Evolutionary conservation across 2,113 vertebrate genomes (phyloP).

Genomic region (Bos javanicus): DNA sequence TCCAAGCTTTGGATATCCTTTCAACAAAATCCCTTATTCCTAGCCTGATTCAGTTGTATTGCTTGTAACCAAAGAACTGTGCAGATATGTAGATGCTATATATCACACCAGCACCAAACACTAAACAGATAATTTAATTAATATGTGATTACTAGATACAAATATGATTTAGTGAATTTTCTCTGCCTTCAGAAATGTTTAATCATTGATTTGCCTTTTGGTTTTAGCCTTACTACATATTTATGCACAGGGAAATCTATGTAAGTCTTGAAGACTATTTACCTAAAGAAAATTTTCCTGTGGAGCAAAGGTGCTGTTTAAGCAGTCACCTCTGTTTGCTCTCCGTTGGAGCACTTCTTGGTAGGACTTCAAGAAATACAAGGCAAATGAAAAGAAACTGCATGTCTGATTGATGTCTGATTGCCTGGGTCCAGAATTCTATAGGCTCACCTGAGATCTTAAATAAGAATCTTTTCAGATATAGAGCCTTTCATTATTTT

Average conservation of each 20-base stretch:
- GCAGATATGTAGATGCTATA: neutral
- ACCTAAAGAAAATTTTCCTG: slow-evolving; percentile 1
- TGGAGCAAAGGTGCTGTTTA: slow-evolving; percentile 24
- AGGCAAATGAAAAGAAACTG: slow-evolving; percentile 17
- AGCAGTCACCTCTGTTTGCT: slow-evolving; percentile 33
- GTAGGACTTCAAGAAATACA: slow-evolving; percentile 55
- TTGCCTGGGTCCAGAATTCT: slow-evolving; percentile 29
- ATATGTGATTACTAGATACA: neutral
- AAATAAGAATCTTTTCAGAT: slow-evolving; percentile 48
- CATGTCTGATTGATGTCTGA: slow-evolving; percentile 29
- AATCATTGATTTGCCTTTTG: neutral
- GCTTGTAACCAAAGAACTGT: neutral
- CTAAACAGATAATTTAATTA: neutral
- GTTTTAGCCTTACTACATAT: neutral
- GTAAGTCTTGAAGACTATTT: slow-evolving; percentile 27
- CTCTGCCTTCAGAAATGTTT: neutral
- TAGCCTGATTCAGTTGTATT: neutral
- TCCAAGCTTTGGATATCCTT: neutral
- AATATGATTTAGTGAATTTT: neutral
- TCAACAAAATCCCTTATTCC: neutral
- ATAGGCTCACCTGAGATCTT: slow-evolving; percentile 51
- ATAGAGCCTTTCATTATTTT: slow-evolving; percentile 40
- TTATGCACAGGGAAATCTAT: neutral
- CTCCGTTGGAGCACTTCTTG: slow-evolving; percentile 32
- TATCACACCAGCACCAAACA: neutral